Evolutionary conservation across 2,797 vertebrate genomes (phyloP).

Genomic region (Percopsis omiscomaycus): DNA sequence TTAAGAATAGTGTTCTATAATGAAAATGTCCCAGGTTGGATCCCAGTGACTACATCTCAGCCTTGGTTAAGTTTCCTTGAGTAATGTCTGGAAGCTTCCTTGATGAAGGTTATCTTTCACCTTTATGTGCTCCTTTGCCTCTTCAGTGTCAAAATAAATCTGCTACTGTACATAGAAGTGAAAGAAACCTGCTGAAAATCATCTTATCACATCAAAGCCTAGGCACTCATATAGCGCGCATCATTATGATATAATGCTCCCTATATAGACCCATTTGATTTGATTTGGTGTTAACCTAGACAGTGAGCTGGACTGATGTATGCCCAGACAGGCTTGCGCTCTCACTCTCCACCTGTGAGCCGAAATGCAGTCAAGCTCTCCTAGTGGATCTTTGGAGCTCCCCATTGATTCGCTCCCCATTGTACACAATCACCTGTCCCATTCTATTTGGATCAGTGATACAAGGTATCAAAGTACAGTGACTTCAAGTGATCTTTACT

Average conservation of each 20-base stretch:
- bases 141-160: too few relatives aligned
- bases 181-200: too few relatives aligned
- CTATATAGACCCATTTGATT: conserved; percentile 5
- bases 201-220: too few relatives aligned
- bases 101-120: not conserved
- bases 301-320: not conserved
- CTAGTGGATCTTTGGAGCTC: conserved; percentile 7
- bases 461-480: not conserved
- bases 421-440: conserved; percentile 26
- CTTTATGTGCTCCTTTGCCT: not conserved
- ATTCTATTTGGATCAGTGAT: not conserved
- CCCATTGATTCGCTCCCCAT: conserved; percentile 34
- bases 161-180: too few relatives aligned
- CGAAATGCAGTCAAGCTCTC: not conserved
- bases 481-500: conserved; percentile 8
- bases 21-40: conserved; percentile 24
- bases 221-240: too few relatives aligned
- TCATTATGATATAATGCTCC: too few relatives aligned
- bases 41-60: not conserved
- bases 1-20: conserved; percentile 5
- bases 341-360: not conserved
- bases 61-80: conserved; percentile 1
- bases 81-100: not conserved
- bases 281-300: not conserved
- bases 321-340: not conserved